phyloP scores from a whole-genome alignment of 2,113 vertebrate genomes.

The Apus apus region DNA sequence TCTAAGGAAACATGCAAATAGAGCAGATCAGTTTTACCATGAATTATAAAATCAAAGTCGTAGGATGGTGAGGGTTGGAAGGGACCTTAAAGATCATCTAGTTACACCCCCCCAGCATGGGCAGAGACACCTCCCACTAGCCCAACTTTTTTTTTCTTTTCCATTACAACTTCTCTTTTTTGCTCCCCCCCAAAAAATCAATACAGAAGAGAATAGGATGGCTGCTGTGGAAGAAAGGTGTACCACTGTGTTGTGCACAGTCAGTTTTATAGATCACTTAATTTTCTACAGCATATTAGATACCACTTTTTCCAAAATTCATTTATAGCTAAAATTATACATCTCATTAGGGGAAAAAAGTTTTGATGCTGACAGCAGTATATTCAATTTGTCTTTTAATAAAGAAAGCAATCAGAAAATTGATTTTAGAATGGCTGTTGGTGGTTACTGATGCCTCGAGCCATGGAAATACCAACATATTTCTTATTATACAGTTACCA shows the following conservation, averaged over 20 bases:
- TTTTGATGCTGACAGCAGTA: background rate
- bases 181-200: accelerated
- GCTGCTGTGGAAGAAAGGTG: background rate
- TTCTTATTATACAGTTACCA: background rate
- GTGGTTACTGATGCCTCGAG: background rate
- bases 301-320: background rate
- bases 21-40: background rate
- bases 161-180: background rate
- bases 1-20: background rate
- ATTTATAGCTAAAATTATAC: background rate
- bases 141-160: too few relatives aligned
- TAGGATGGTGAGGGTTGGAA: too few relatives aligned
- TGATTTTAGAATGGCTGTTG: background rate
- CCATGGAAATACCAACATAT: background rate
- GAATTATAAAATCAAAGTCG: background rate
- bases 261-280: background rate
- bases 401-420: background rate
- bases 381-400: background rate
- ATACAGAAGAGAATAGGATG: background rate
- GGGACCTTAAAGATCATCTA: too few relatives aligned
- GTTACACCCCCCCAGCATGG: too few relatives aligned
- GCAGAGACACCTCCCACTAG: too few relatives aligned
- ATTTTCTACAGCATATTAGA: background rate
- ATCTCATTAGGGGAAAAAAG: background rate
- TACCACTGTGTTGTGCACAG: background rate